Conservation (phyloP, 2,113 vertebrate species). For the pig (Sus scrofa) region DNA sequence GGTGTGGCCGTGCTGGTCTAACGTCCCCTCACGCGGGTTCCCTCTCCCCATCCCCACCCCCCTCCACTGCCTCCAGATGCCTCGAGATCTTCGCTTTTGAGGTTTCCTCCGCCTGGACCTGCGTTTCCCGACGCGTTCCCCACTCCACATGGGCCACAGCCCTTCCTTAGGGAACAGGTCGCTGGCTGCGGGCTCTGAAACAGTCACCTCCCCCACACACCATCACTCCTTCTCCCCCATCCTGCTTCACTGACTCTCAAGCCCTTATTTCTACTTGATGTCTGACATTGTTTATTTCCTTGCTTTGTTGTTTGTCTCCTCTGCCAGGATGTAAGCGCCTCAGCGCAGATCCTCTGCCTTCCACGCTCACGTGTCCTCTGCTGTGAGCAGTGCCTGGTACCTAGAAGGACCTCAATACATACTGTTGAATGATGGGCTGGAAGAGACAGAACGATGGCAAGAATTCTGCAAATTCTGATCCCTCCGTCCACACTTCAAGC, state of each 20-base stretch:
- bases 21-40: rapidly evolving
- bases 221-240: background rate
- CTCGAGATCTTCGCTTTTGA: rapidly evolving
- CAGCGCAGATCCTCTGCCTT: background rate
- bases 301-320: background rate
- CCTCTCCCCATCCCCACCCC: rapidly evolving
- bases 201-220: rapidly evolving
- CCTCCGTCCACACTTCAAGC: rapidly evolving
- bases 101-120: background rate
- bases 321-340: background rate
- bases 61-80: rapidly evolving
- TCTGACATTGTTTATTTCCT: background rate
- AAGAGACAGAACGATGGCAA: background rate
- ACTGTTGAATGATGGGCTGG: rapidly evolving
- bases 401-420: background rate
- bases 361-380: background rate
- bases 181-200: no score
- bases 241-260: rapidly evolving
- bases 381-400: background rate
- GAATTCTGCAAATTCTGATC: rapidly evolving
- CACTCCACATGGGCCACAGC: rapidly evolving
- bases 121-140: background rate
- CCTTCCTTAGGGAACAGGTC: background rate
- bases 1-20: rapidly evolving
- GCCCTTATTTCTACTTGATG: background rate